These are phyloP conservation scores for Drosophila suzukii DNA, from an alignment of 1,140 invertebrate genomes.

Conservation along the genomic window DNA sequence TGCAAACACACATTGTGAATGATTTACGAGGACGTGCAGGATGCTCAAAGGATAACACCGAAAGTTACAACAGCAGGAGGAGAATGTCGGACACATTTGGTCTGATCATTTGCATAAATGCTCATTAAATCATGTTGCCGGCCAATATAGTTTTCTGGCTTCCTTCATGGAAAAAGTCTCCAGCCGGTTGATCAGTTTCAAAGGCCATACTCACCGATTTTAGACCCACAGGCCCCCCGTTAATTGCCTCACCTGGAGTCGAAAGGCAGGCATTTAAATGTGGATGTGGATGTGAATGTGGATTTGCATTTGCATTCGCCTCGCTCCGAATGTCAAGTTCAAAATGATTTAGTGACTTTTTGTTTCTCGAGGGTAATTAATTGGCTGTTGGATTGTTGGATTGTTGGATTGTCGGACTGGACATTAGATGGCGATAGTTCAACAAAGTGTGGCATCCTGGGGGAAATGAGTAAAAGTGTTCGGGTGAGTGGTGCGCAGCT, in stretches of 20 bases:
- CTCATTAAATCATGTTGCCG: slow-evolving; percentile 75
- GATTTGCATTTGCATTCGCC: slow-evolving; percentile 61
- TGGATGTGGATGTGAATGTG: slow-evolving; percentile 4
- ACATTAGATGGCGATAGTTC: slow-evolving; percentile 30
- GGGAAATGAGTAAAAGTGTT: slow-evolving; percentile 5
- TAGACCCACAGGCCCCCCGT: slow-evolving; percentile 14
- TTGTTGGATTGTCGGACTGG: slow-evolving; percentile 14
- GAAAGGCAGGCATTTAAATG: neutral
- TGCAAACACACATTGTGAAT: slow-evolving; percentile 58
- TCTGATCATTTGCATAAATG: slow-evolving; percentile 74
- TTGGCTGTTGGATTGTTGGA: slow-evolving; percentile 39
- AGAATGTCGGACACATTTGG: slow-evolving; percentile 44
- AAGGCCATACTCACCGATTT: slow-evolving; percentile 23
- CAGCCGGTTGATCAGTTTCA: slow-evolving; percentile 61
- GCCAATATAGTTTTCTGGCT: slow-evolving; percentile 47
- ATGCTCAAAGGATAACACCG: slow-evolving; percentile 59
- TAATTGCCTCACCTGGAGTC: slow-evolving; percentile 54
- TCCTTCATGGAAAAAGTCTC: slow-evolving; percentile 37
- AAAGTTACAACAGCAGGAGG: slow-evolving; percentile 18
- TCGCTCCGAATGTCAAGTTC: slow-evolving; percentile 76
- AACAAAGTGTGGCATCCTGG: slow-evolving; percentile 29
- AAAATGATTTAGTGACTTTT: slow-evolving; percentile 79
- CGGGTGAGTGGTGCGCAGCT: slow-evolving; percentile 39
- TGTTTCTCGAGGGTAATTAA: slow-evolving; percentile 65
- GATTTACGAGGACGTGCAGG: slow-evolving; percentile 66